Percentiles rank a stretch among this genome's conserved stretches.
These are phyloP conservation scores for Hyla sarda DNA, from an alignment of 2,113 vertebrate genomes.

Conservation along the genomic window DNA sequence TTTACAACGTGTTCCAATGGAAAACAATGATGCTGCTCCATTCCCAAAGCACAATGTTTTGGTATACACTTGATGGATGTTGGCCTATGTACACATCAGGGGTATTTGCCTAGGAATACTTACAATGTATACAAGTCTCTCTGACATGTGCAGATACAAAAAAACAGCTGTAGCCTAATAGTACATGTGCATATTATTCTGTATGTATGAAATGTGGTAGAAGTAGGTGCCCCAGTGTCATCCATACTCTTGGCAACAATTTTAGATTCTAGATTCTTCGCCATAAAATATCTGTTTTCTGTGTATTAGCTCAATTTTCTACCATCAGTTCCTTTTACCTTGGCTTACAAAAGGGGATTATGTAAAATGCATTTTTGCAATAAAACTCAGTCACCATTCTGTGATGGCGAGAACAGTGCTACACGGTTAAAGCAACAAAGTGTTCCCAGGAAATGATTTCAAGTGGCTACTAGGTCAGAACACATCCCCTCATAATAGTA, in stretches of 20 bases:
- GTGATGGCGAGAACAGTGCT: neutral
- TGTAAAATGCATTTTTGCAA: neutral
- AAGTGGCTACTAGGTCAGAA: conserved; percentile 6
- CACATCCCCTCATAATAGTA: neutral
- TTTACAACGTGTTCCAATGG: no score
- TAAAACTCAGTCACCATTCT: neutral
- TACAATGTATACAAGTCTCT: no score
- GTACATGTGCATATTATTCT: no score
- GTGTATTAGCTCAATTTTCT: neutral
- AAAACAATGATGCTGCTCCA: no score
- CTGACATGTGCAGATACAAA: no score
- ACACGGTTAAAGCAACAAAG: conserved; percentile 4
- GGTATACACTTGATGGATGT: no score
- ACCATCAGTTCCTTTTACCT: neutral
- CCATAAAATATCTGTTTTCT: neutral
- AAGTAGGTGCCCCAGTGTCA: neutral
- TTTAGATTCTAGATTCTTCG: neutral
- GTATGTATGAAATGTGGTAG: no score
- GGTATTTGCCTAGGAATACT: no score
- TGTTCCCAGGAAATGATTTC: conserved; percentile 26
- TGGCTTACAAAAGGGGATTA: neutral
- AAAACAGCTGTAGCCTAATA: no score
- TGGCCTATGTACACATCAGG: no score
- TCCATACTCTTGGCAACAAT: neutral
- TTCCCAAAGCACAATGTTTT: no score